Conservation (phyloP, 2,797 vertebrate genomes). For the Aselliscus stoliczkanus region DNA sequence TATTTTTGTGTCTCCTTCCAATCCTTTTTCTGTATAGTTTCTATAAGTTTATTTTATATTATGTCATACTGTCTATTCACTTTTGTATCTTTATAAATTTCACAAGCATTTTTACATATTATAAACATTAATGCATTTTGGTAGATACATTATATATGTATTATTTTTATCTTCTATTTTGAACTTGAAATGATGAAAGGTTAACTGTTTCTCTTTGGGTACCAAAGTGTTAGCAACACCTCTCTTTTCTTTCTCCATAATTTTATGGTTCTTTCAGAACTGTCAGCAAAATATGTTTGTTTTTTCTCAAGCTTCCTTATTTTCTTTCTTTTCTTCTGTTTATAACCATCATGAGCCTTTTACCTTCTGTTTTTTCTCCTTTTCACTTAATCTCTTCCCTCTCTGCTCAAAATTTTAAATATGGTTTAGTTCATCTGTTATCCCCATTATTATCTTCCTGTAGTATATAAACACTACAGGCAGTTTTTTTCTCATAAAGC, state of each 20-base stretch:
- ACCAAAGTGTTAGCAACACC: neutral
- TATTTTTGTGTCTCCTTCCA: neutral
- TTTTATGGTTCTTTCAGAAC: neutral
- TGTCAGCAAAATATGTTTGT: neutral
- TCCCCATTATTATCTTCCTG: neutral
- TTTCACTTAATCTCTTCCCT: neutral
- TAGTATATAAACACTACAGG: neutral
- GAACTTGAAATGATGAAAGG: neutral
- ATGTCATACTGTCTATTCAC: neutral
- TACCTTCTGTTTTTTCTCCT: neutral
- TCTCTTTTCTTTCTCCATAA: neutral
- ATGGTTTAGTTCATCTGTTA: neutral
- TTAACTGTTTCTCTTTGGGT: slow-evolving; percentile 15
- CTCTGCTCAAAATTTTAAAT: slow-evolving; percentile 4
- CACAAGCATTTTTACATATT: slow-evolving; percentile 1
- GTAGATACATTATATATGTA: neutral
- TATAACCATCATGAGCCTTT: neutral
- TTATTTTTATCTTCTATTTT: slow-evolving; percentile 46
- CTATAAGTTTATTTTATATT: slow-evolving; percentile 21
- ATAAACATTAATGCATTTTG: slow-evolving; percentile 24
- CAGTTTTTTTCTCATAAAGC: neutral
- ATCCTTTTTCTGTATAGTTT: neutral
- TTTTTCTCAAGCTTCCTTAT: neutral
- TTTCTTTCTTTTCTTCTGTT: neutral
- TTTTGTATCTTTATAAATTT: slow-evolving; percentile 13